Conservation (phyloP, 2,797 vertebrate genomes). For the Tokudaia tokunoshimensis region DNA sequence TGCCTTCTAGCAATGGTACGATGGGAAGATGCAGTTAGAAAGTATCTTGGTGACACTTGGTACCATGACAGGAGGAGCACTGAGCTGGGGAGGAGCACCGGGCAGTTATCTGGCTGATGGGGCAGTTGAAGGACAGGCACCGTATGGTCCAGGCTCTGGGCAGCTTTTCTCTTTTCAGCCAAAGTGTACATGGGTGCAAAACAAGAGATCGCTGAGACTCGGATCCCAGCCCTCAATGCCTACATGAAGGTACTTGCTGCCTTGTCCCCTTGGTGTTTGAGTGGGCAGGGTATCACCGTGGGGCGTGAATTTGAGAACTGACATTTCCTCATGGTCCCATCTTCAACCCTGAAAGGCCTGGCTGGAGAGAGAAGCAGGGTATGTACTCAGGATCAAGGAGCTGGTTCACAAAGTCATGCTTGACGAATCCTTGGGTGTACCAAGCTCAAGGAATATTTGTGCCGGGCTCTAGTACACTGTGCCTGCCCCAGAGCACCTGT, state of each 20-base stretch:
- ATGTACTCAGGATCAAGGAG: background rate
- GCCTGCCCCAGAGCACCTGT: background rate
- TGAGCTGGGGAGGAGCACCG: accelerated
- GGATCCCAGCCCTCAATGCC: constrained; percentile 94
- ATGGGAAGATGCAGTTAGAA: background rate
- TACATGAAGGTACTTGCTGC: constrained; percentile 95
- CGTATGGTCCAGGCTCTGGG: accelerated
- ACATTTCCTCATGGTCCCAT: accelerated
- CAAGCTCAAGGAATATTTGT: background rate
- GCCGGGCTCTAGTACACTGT: accelerated
- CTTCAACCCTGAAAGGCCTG: background rate
- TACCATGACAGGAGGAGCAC: accelerated
- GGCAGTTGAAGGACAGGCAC: accelerated
- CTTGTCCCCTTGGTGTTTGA: accelerated
- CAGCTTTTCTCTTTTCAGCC: constrained; percentile 86
- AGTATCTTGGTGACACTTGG: accelerated
- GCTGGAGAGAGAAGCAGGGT: background rate
- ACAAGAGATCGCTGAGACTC: constrained; percentile 94
- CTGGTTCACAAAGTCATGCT: accelerated
- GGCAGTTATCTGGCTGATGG: accelerated
- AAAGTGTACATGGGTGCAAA: constrained; percentile 96
- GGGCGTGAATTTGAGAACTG: background rate
- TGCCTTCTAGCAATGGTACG: background rate
- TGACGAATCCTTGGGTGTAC: too few species aligned
- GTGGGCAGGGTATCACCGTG: accelerated